Percentiles rank a stretch among this genome's conserved stretches.
Evolutionary conservation across 2,113 vertebrate species (phyloP).

Genomic region (Gopherus evgoodei): DNA sequence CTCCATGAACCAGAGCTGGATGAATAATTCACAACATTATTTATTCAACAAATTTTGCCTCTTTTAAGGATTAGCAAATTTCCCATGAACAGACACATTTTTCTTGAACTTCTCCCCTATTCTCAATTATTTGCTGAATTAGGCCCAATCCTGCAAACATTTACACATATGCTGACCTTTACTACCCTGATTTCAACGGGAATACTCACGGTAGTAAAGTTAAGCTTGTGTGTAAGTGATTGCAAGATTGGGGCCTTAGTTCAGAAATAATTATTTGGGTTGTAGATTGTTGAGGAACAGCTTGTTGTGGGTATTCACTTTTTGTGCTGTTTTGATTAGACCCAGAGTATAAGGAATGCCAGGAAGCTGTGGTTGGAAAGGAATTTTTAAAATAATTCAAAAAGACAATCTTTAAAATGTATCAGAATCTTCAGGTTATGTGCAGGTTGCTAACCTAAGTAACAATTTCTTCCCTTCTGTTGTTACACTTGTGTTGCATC

Average conservation of each 20-base stretch:
- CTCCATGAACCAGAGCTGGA: neutral
- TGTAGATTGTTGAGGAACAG: neutral
- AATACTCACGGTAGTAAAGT: neutral
- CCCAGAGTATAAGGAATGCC: neutral
- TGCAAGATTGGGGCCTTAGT: neutral
- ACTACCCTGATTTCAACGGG: neutral
- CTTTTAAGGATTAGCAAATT: slow-evolving; percentile 7
- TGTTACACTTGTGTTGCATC: neutral
- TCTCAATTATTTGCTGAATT: neutral
- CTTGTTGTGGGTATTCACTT: neutral
- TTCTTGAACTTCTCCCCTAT: neutral
- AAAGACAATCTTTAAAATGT: neutral
- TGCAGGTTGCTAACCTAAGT: neutral
- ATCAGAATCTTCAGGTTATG: neutral
- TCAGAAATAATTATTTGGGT: neutral
- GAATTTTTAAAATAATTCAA: neutral
- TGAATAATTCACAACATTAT: slow-evolving; percentile 12
- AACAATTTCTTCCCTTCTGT: neutral
- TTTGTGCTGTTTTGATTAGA: neutral
- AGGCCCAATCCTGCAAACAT: neutral
- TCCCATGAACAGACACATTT: neutral
- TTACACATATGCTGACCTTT: neutral
- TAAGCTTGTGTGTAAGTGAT: neutral
- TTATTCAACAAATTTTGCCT: slow-evolving; percentile 4
- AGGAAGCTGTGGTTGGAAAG: neutral